Conservation (phyloP, 2,888 invertebrate species). For the Masnerella sp. region DNA sequence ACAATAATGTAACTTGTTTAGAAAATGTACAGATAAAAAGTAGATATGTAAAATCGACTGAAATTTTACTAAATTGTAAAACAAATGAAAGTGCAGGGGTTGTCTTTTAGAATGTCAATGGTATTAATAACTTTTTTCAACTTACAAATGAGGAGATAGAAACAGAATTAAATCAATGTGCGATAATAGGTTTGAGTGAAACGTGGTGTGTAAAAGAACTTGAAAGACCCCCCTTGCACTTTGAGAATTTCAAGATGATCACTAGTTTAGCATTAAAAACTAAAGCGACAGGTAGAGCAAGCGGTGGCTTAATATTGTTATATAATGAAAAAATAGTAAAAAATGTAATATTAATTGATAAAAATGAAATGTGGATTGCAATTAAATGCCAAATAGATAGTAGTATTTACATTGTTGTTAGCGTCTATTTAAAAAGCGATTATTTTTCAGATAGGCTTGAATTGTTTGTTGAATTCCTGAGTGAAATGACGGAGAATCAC, state of each 20-base stretch:
- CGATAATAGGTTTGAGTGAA: neutral
- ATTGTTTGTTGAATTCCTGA: neutral
- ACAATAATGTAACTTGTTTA: no score
- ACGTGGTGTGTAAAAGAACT: neutral
- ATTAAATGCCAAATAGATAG: conserved; percentile 2
- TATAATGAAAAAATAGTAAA: neutral
- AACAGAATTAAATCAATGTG: neutral
- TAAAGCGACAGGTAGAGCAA: neutral
- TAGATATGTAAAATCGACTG: no score
- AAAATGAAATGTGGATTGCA: neutral
- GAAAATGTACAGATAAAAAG: no score
- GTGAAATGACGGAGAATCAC: neutral
- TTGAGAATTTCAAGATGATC: neutral
- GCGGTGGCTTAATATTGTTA: neutral
- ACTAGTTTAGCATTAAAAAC: neutral
- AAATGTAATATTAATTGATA: neutral
- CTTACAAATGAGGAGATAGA: neutral
- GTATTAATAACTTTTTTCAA: neutral
- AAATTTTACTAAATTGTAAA: no score
- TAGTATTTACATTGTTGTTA: neutral
- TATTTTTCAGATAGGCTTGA: conserved; percentile 3
- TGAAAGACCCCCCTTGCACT: neutral
- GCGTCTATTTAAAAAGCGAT: neutral
- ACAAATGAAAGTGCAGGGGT: no score
- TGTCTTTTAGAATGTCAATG: neutral